Evolutionary conservation across 2,888 invertebrate species (phyloP).

Genomic region (Meghimatium bilineatum): DNA sequence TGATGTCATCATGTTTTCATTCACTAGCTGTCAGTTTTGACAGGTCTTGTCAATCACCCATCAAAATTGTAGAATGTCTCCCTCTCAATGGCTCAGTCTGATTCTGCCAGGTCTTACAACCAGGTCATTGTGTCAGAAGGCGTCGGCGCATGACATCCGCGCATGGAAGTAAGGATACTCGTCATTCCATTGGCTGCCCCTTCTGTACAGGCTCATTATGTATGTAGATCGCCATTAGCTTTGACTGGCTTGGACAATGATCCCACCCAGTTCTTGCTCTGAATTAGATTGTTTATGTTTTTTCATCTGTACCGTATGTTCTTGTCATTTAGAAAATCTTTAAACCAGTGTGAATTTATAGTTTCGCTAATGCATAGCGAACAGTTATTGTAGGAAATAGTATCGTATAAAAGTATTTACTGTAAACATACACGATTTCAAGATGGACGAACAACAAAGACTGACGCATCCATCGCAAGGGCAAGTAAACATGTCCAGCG

Average conservation of each 20-base stretch:
- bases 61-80: constrained; percentile 51
- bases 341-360: background rate
- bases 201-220: constrained; percentile 52
- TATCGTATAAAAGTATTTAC: background rate
- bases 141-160: constrained; percentile 44
- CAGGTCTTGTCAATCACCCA: constrained; percentile 55
- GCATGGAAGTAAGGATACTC: constrained; percentile 41
- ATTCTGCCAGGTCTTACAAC: constrained; percentile 4
- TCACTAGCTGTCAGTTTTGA: constrained; percentile 51
- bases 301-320: constrained; percentile 6
- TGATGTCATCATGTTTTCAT: background rate
- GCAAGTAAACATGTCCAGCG: constrained; percentile 50
- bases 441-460: constrained; percentile 72
- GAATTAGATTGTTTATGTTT: constrained; percentile 43
- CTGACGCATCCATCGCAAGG: constrained; percentile 65
- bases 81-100: background rate
- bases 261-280: constrained; percentile 51
- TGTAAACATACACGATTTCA: constrained; percentile 39
- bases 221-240: constrained; percentile 57
- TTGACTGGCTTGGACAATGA: constrained; percentile 53
- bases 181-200: constrained; percentile 51
- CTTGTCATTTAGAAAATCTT: background rate
- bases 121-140: constrained; percentile 53
- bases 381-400: background rate
- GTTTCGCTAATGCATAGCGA: background rate